These are phyloP conservation scores for Coreius guichenoti DNA, from an alignment of 2,797 vertebrate species.

Conservation along the genomic window DNA sequence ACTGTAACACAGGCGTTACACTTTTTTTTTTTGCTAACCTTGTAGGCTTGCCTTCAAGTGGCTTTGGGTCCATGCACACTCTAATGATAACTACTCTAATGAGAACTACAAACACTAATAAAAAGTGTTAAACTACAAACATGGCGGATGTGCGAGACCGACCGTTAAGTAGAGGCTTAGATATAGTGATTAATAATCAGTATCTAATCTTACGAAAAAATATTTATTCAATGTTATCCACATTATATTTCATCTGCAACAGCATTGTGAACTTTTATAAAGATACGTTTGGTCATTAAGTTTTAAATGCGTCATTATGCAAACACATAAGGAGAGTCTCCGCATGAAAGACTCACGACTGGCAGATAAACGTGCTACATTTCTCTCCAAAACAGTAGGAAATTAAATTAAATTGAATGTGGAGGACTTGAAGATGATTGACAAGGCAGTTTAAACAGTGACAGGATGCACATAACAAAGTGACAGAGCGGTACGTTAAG, in stretches of 20 bases:
- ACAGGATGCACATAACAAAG: not conserved
- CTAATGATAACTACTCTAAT: too few relatives aligned
- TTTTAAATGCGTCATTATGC: not conserved
- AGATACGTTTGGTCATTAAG: not conserved
- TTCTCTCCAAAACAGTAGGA: not conserved
- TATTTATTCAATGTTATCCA: too few relatives aligned
- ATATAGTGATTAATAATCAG: too few relatives aligned
- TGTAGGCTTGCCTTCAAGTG: too few relatives aligned
- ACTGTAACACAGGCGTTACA: too few relatives aligned
- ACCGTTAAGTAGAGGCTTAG: not conserved
- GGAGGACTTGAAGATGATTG: not conserved
- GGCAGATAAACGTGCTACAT: not conserved
- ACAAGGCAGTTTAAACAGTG: not conserved
- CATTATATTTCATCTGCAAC: too few relatives aligned
- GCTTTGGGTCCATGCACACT: too few relatives aligned
- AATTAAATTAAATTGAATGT: not conserved
- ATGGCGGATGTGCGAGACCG: not conserved
- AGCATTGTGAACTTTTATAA: not conserved
- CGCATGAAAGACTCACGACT: not conserved
- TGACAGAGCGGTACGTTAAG: not conserved
- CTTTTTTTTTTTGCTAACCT: too few relatives aligned
- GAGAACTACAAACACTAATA: too few relatives aligned
- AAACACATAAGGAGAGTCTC: not conserved
- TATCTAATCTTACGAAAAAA: not conserved
- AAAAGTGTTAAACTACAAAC: too few relatives aligned